These are phyloP conservation scores for Saccostrea cuccullata DNA, from an alignment of 1,140 invertebrate species.

Conservation along the genomic window DNA sequence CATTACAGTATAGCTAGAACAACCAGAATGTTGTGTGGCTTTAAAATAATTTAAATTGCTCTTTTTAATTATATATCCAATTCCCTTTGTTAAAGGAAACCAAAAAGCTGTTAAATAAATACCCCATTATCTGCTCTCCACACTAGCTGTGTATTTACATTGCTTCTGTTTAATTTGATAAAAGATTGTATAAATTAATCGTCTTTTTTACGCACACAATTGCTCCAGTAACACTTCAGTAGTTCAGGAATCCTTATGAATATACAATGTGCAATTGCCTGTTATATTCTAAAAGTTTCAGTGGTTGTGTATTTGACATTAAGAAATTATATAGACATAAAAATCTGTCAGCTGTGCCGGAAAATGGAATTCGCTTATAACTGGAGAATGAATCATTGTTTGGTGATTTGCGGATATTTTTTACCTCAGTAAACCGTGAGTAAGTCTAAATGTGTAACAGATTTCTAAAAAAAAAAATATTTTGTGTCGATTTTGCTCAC, in stretches of 20 bases:
- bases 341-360: no score
- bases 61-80: conserved; percentile 7
- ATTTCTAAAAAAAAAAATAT: neutral
- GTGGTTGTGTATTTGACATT: no score
- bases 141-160: neutral
- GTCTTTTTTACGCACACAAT: neutral
- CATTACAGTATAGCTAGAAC: neutral
- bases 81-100: neutral
- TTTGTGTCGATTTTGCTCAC: neutral
- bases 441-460: conserved; percentile 13
- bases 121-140: neutral
- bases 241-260: no score
- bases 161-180: neutral
- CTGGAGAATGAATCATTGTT: neutral
- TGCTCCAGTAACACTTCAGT: no score
- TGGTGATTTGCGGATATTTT: neutral
- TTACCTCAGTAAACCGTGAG: neutral
- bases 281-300: no score
- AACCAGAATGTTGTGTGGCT: neutral
- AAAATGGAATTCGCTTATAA: no score
- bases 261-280: no score
- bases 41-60: conserved; percentile 1
- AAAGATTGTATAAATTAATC: neutral
- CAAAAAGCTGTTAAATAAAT: conserved; percentile 10
- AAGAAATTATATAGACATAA: no score